Conservation (phyloP, 2,797 vertebrate genomes). For the Otolemur crassicaudatus region DNA sequence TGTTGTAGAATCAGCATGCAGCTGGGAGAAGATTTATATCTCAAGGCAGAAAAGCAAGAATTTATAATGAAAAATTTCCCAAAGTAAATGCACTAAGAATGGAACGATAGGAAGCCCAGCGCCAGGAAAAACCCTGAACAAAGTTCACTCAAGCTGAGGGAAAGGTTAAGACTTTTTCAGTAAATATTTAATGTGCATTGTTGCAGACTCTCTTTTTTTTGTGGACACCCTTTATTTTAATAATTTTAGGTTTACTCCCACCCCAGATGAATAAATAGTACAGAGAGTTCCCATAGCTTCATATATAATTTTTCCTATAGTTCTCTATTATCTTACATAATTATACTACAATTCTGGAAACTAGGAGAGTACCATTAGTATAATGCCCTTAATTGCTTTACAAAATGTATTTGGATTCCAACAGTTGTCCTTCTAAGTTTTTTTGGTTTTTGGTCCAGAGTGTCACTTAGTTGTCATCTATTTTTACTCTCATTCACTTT, state of each 20-base stretch:
- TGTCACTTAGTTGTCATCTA: not conserved
- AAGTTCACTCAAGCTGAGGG: not conserved
- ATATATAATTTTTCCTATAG: not conserved
- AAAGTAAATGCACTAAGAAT: not conserved
- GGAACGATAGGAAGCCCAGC: not conserved
- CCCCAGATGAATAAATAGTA: not conserved
- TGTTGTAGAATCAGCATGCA: not conserved
- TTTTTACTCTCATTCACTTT: not conserved
- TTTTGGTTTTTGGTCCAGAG: not conserved
- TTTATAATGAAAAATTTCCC: not conserved
- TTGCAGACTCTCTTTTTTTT: not conserved
- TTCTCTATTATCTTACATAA: not conserved
- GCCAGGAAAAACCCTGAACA: not conserved
- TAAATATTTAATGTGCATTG: not conserved
- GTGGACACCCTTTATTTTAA: not conserved
- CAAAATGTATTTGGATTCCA: not conserved
- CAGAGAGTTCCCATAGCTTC: not conserved
- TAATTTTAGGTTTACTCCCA: not conserved
- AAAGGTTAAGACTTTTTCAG: not conserved
- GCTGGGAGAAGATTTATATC: not conserved
- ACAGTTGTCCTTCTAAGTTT: not conserved
- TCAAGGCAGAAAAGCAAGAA: not conserved
- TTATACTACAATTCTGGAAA: not conserved
- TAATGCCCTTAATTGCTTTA: not conserved
- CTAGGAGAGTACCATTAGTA: not conserved